phyloP scores from a whole-genome alignment of 2,888 invertebrate genomes.

The Leucoma salicis region DNA sequence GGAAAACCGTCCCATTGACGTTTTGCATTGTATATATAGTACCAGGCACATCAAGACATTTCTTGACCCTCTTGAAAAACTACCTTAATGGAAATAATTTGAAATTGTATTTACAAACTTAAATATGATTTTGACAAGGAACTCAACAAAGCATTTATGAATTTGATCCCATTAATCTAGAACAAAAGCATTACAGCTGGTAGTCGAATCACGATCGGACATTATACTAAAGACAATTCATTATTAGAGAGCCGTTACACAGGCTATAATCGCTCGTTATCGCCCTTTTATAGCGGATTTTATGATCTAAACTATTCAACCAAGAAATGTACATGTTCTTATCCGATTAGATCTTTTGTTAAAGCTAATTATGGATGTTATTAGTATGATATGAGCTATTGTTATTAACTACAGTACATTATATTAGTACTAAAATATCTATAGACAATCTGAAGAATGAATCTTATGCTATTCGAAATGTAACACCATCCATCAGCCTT shows the following conservation, averaged over 20 bases:
- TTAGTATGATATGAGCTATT: conserved; percentile 8
- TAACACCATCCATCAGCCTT: too few species aligned
- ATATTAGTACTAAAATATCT: too few species aligned
- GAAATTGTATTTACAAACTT: too few species aligned
- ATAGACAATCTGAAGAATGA: too few species aligned
- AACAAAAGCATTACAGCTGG: conserved; percentile 53
- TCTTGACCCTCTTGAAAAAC: too few species aligned
- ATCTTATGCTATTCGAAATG: too few species aligned
- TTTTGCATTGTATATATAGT: too few species aligned
- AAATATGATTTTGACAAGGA: conserved; percentile 5
- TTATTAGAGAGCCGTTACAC: conserved; percentile 78
- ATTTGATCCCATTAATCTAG: conserved; percentile 46
- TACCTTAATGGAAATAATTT: too few species aligned
- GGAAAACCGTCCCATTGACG: too few species aligned
- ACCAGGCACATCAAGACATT: too few species aligned
- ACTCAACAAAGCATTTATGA: conserved; percentile 38
- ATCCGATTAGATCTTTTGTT: conserved; percentile 61
- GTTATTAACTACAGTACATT: too few species aligned
- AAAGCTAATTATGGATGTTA: conserved; percentile 52
- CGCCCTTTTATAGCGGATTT: conserved; percentile 81
- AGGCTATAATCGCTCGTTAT: conserved; percentile 78
- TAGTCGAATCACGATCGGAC: conserved; percentile 63
- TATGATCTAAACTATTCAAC: conserved; percentile 80
- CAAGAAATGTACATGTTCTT: conserved; percentile 69
- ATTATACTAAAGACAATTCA: conserved; percentile 81